Conservation (phyloP, 2,113 vertebrate genomes). For the Cyanoderma ruficeps region DNA sequence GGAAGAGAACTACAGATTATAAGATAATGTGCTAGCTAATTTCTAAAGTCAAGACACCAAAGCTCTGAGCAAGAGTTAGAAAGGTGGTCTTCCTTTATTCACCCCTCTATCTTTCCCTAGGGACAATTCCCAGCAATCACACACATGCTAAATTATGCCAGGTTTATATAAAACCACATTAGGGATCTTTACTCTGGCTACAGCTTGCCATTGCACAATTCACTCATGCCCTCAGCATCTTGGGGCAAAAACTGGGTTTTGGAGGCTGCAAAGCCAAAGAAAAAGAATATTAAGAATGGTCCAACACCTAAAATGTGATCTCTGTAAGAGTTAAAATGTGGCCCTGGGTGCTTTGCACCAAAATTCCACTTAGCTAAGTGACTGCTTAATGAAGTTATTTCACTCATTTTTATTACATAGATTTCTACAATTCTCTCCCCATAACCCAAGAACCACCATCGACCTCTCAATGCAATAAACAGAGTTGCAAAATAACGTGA, state of each 20-base stretch:
- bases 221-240: neutral
- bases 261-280: neutral
- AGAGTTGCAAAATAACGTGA: neutral
- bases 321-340: neutral
- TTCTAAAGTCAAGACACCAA: neutral
- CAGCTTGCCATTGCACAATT: neutral
- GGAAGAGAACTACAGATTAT: neutral
- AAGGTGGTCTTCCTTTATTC: neutral
- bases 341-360: neutral
- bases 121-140: neutral
- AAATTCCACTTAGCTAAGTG: neutral
- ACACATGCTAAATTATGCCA: neutral
- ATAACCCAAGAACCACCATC: neutral
- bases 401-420: neutral
- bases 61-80: neutral
- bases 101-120: neutral
- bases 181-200: neutral
- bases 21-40: neutral
- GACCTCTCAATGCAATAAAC: rapidly evolving
- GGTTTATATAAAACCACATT: neutral
- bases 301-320: neutral
- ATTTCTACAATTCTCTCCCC: neutral
- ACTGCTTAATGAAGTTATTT: neutral
- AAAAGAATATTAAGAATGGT: neutral
- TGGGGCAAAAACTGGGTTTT: neutral